Base-by-base conservation (phyloP, 1,140 invertebrate genomes). In the Bombus picipes region DNA sequence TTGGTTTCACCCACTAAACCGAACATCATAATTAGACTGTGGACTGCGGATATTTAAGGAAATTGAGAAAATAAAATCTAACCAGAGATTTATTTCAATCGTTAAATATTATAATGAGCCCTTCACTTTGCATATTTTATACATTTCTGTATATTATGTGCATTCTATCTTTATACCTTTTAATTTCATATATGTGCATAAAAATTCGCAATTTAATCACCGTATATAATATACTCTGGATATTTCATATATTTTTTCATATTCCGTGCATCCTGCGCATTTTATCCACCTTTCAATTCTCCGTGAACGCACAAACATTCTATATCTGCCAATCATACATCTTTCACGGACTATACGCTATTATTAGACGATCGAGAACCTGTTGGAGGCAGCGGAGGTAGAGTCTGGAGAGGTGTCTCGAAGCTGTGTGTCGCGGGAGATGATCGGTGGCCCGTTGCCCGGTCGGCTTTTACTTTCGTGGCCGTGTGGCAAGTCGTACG, bases 381-480 rank as follows among this genome's bases (percentile, higher is more conserved):
- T 41, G 71, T 77, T 41, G 37, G 34, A 10, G 13, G 41, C n/a
- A 5, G 32, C 59, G 59, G 9, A 18, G 43, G 47, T 8, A 25
- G 71, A 73, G 62, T 9, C n/a, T 13, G 65, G 70, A 75, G 22
- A 75, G 39, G 73, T 76, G 53, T 70, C 65, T n/a, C 37, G 43
- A 47, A 32, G 72, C 28, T 5, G 65, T 15, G 39, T 37, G n/a
- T 28, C 74, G 41, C 28, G 71, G 59, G 83, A 84, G 83, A 81
- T 81, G 83, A 85, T 85, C 83, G 83, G 78, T 73, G 57, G 53
- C 57, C 62, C 70, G 81, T 65, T 65, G 43, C 37, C 81, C 74
- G 81, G 39, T 34, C 53, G 80, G 75, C 83, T 84, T 84, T 87
- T 87, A 90, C 89, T 90, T 90, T 90, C 86, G 85, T 90, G 76